Conservation (phyloP, 2,888 invertebrate genomes). For the Eucera pruinosa region DNA sequence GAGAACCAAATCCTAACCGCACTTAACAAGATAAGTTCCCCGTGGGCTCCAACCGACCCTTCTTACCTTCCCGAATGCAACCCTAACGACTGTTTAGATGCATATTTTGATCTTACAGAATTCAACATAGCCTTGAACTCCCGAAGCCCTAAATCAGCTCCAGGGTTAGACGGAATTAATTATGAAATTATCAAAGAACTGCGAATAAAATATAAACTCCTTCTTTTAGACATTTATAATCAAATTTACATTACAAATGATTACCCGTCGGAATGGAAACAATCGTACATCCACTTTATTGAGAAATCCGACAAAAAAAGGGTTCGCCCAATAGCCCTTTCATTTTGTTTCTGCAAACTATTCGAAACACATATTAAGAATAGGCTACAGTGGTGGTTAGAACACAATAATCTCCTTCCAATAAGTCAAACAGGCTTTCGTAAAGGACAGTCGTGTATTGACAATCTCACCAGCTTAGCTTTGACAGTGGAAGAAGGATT, state of each 20-base stretch:
- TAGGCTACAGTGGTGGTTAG: slow-evolving; percentile 48
- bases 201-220: slow-evolving; percentile 2
- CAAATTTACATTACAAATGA: too few relatives aligned
- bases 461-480: too few relatives aligned
- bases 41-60: slow-evolving; percentile 1
- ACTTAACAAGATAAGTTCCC: slow-evolving; percentile 8
- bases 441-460: too few relatives aligned
- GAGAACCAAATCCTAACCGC: not conserved
- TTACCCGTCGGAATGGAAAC: too few relatives aligned
- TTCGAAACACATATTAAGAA: slow-evolving; percentile 61
- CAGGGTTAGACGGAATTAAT: too few relatives aligned
- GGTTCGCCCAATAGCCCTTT: slow-evolving; percentile 50
- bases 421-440: slow-evolving; percentile 53
- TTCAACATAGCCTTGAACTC: slow-evolving; percentile 4
- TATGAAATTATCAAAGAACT: slow-evolving; percentile 2
- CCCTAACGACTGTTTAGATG: not conserved
- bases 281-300: slow-evolving; percentile 43
- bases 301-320: slow-evolving; percentile 29
- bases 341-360: slow-evolving; percentile 59
- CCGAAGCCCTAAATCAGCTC: slow-evolving; percentile 5
- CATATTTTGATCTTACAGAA: not conserved
- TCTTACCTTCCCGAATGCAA: not conserved
- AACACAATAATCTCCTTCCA: slow-evolving; percentile 49
- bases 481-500: slow-evolving; percentile 39
- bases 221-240: slow-evolving; percentile 9